Evolutionary conservation across 2,113 vertebrate species (phyloP), one percentile per base, ranked within the genome.

Genomic region (Formicarius rufipectus): DNA sequence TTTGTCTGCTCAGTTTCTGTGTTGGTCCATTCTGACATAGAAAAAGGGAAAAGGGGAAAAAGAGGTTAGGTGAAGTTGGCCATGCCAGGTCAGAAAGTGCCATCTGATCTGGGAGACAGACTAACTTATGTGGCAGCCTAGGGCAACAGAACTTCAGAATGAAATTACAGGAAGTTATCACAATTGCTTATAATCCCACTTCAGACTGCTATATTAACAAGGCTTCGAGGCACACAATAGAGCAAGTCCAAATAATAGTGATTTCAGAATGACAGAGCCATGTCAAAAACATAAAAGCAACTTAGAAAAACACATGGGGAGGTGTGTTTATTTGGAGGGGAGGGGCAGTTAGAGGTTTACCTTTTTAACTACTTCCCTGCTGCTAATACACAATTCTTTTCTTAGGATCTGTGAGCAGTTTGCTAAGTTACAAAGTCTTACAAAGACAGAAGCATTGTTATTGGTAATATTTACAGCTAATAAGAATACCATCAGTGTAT

Each of bases 131-230:
- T 10, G 59, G 92, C 64, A 93, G 93, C 74, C 93, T 60, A 19
- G 14, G 64, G 89, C 77, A 94, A 93, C n/a, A 75, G 73, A 96
- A 91, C 87, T 94, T 95, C 86, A 92, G 85, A 97, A 84, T 82
- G 74, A 87, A 96, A 97, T 92, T 82, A 94, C 2, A 96, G 96
- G 94, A 95, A 95, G 63, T 92, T 91, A 63, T 87, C 96, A 95
- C 94, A 96, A 66, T 76, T 95, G 93, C 96, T 96, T 96, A 81
- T 89, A 98, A 96, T 58, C 80, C 74, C 66, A 53, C 66, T 91
- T 87, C 91, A 96, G 90, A 97, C 87, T 97, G 96, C 74, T 79
- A 64, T 28, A 91, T 87, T 95, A 97, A 89, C 58, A 94, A 96
- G 53, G 96, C 76, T 77, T 71, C 35, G 35, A 93, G 69, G 88